phyloP scores from a whole-genome alignment of 2,888 invertebrate species.

The Melanargia galathea region DNA sequence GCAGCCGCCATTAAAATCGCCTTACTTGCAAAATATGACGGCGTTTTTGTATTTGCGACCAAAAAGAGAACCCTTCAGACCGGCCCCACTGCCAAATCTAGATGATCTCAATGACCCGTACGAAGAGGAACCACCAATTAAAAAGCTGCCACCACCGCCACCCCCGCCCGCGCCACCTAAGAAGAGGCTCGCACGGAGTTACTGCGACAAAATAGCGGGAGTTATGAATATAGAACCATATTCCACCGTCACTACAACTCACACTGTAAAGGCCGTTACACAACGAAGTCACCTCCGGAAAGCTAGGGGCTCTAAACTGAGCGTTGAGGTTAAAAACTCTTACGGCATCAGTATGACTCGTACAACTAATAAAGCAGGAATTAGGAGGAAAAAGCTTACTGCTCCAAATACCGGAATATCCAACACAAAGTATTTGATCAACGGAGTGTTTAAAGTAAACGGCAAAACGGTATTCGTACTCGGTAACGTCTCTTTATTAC shows the following conservation, averaged over 20 bases:
- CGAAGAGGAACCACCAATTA: slow-evolving; percentile 58
- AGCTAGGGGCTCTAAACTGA: slow-evolving; percentile 48
- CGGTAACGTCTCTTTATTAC: slow-evolving; percentile 57
- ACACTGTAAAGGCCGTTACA: slow-evolving; percentile 47
- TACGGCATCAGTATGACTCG: slow-evolving; percentile 60
- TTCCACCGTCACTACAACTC: slow-evolving; percentile 44
- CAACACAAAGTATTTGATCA: slow-evolving; percentile 63
- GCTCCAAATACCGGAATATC: slow-evolving; percentile 58
- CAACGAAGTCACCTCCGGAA: slow-evolving; percentile 44
- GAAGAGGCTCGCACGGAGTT: slow-evolving; percentile 55
- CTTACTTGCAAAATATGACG: slow-evolving; percentile 63
- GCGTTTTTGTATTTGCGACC: slow-evolving; percentile 57
- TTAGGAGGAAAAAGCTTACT: slow-evolving; percentile 50
- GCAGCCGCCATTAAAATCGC: slow-evolving; percentile 53
- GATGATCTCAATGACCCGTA: slow-evolving; percentile 64
- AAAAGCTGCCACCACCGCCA: slow-evolving; percentile 56
- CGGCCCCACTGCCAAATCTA: slow-evolving; percentile 64
- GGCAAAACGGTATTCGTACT: slow-evolving; percentile 59
- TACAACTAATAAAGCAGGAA: slow-evolving; percentile 41
- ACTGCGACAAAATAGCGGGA: slow-evolving; percentile 66
- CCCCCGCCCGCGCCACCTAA: slow-evolving; percentile 69
- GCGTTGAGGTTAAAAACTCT: slow-evolving; percentile 56
- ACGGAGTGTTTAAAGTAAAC: slow-evolving; percentile 57
- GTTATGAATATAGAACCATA: slow-evolving; percentile 51
- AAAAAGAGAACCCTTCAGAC: slow-evolving; percentile 47